These are phyloP conservation scores for Villa cingulata DNA, from an alignment of 2,888 invertebrate species.

Conservation along the genomic window DNA sequence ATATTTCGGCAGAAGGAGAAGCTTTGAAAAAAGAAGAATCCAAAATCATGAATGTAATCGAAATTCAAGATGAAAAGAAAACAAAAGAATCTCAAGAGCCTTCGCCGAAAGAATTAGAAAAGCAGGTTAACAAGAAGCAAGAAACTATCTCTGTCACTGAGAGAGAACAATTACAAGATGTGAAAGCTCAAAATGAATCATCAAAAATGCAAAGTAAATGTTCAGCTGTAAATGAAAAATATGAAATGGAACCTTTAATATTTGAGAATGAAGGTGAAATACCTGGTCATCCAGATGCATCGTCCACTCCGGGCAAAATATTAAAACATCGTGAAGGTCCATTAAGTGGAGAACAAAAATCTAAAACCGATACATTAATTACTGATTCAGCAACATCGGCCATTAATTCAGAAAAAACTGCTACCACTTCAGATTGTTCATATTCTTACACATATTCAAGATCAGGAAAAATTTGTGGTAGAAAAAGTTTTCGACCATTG, in stretches of 20 bases:
- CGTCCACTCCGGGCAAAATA: slow-evolving; percentile 28
- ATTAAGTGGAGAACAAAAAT: not conserved
- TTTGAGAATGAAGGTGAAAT: slow-evolving; percentile 4
- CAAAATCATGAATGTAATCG: no score
- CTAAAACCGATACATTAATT: not conserved
- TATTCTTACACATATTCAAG: not conserved
- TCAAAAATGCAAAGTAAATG: not conserved
- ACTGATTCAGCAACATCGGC: not conserved
- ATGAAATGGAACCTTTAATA: slow-evolving; percentile 8
- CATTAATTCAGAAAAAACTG: not conserved
- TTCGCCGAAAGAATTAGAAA: not conserved
- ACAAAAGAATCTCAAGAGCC: slow-evolving; percentile 7
- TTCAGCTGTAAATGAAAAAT: not conserved
- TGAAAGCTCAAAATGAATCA: not conserved
- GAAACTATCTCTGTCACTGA: not conserved
- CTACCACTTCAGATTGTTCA: no score
- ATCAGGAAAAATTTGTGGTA: slow-evolving; percentile 22
- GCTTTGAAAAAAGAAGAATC: not conserved
- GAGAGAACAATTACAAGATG: no score
- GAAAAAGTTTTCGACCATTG: slow-evolving; percentile 27
- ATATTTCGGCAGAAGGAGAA: not conserved
- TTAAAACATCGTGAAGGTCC: not conserved
- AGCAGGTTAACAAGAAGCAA: not conserved
- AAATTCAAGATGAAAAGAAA: no score
- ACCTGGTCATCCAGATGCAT: slow-evolving; percentile 20